These are phyloP conservation scores for Dasypolia templi DNA, from an alignment of 2,888 invertebrate genomes.

Conservation along the genomic window DNA sequence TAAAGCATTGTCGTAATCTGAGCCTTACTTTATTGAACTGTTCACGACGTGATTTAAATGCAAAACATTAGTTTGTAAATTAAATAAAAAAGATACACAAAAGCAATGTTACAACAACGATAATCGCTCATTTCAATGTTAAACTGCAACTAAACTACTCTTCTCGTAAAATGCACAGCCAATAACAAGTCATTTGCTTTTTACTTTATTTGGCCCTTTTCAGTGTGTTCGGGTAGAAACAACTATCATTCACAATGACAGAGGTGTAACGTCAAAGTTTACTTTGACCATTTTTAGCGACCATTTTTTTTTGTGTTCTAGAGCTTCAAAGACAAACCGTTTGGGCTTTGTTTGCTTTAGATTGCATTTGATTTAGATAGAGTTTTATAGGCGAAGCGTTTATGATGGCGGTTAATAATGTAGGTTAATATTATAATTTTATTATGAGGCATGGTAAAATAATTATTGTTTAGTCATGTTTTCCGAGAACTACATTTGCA, in stretches of 20 bases:
- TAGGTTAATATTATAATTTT: constrained; percentile 26
- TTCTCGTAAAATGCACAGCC: constrained; percentile 49
- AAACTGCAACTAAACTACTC: constrained; percentile 37
- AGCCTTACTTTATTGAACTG: no score
- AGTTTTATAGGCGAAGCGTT: constrained; percentile 31
- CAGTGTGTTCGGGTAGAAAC: constrained; percentile 41
- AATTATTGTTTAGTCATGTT: neutral
- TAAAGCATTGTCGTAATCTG: no score
- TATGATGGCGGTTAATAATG: constrained; percentile 46
- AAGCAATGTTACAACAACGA: neutral
- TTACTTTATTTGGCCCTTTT: constrained; percentile 52
- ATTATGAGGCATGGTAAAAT: neutral
- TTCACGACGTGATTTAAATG: neutral
- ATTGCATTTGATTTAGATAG: constrained; percentile 41
- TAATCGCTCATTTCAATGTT: constrained; percentile 23
- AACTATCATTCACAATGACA: constrained; percentile 65
- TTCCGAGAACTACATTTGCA: neutral
- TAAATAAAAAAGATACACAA: neutral
- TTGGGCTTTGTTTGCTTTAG: constrained; percentile 18
- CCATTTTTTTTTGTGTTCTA: constrained; percentile 38
- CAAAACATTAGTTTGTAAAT: neutral
- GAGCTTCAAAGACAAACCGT: constrained; percentile 38
- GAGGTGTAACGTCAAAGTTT: constrained; percentile 53
- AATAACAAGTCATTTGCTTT: constrained; percentile 61
- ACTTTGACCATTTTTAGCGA: constrained; percentile 52